Base-by-base conservation (phyloP, 2,113 vertebrate genomes). In the Procapra przewalskii region DNA sequence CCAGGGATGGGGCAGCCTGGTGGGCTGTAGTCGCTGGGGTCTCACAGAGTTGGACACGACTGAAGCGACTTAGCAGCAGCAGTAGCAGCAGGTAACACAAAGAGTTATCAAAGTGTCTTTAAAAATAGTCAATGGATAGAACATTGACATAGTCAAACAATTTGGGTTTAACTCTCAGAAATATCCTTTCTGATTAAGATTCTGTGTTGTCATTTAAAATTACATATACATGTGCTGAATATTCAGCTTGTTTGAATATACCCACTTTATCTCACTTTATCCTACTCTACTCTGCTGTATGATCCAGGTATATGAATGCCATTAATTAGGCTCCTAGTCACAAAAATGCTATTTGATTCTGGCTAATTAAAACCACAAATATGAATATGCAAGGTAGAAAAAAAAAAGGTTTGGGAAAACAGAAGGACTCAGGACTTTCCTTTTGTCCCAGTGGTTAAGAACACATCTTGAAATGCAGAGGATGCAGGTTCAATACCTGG, bases 391-490 rank as follows among this genome's bases (percentile, higher is more conserved):
- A 92, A 77, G 33, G 3, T 6, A 60, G n/a, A 12, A 57, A 92
- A 62, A 2, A 7, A 88, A 27, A 50, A 50, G 48, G 57, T 88
- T 91, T 43, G 55, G 17, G 64, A 71, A 71, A 71, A 71, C 16
- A 36, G 1, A 0, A 36, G 2, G 33, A 67, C n/a, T 71, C 1
- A 1, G n/a, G n/a, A n/a, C n/a, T 71, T 36, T 9, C 17, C n/a
- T 36, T 36, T 17, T 71, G 17, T 17, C 36, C 17, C 17, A 36
- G 33, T 71, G 33, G 16, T 62, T 62, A 36, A 71, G 64, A 71
- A 71, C 9, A 10, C 2, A 36, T 36, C 17, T 21, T 71, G 64
- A n/a, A 71, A 71, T 21, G 64, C 17, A 21, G n/a, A 36, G 17
- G 64, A 36, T 71, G n/a, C n/a, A 21, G 17, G 64, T 71, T 71